phyloP scores from a whole-genome alignment of 2,888 invertebrate species.

The Drosophila vallismaia region DNA sequence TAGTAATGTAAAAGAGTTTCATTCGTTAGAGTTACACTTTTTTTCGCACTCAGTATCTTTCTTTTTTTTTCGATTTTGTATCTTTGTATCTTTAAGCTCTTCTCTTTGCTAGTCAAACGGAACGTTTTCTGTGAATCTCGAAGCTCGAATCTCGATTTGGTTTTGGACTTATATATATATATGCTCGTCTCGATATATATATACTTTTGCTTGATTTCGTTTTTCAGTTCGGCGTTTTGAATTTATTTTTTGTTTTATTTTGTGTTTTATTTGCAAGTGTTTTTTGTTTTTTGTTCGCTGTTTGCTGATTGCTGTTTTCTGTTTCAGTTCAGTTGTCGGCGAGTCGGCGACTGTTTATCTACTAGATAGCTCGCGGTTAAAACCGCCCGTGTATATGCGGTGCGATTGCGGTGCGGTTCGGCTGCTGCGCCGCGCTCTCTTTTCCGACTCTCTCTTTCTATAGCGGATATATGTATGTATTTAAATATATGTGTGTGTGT shows the following conservation, averaged over 20 bases:
- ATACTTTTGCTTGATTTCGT: background rate
- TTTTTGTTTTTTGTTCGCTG: background rate
- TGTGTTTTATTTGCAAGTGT: background rate
- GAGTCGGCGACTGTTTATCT: constrained; percentile 78
- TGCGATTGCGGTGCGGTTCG: constrained; percentile 15
- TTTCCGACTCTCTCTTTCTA: constrained; percentile 1
- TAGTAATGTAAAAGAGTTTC: background rate
- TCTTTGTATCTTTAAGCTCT: constrained; percentile 7
- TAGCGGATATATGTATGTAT: constrained; percentile 2
- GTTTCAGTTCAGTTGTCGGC: constrained; percentile 62
- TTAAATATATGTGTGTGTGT: background rate
- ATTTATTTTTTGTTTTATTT: background rate
- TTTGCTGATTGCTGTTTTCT: constrained; percentile 7
- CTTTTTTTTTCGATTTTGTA: constrained; percentile 1
- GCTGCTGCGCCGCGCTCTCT: constrained; percentile 12
- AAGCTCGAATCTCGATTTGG: constrained; percentile 4
- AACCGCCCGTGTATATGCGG: constrained; percentile 69
- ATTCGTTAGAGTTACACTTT: constrained; percentile 15
- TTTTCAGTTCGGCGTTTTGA: constrained; percentile 2
- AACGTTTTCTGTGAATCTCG: constrained; percentile 3
- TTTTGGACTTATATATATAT: background rate
- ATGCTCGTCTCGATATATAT: background rate
- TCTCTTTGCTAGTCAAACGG: background rate
- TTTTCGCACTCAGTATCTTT: constrained; percentile 16
- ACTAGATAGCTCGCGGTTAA: constrained; percentile 76